Evolutionary conservation across 2,797 vertebrate genomes (phyloP), one percentile per base, ranked within the genome.

Genomic region (Sebastes matsubarae): DNA sequence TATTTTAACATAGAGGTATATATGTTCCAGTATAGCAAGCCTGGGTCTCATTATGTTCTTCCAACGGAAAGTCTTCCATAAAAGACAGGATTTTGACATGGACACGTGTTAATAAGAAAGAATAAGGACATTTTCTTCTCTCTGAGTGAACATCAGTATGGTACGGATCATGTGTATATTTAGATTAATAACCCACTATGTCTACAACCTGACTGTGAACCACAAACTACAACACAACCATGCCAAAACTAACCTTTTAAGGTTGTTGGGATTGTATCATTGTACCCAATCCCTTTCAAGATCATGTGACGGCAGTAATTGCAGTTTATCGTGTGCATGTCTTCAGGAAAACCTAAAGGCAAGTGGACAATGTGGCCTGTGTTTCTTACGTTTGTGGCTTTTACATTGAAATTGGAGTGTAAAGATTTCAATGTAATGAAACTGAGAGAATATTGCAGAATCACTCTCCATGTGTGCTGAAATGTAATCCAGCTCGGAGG

Each of bases 241-340:
- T 71, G 90, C 92, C 89, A 93, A 94, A 85, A 87, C 82, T 87
- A 92, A 93, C 91, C 75, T 79, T 54, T 86, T 79, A 85, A 81
- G 76, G 61, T 77, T 89, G 84, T 87, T 89, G 81, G 77, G 67
- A 79, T 91, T 87, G 80, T 90, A 92, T 90, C 81, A 71, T 79
- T 82, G 81, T 79, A 55, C 38, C n/a, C 81, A 63, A 27, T 79
- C 59, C 73, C 72, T 80, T 87, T 85, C n/a, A 72, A 87, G 78
- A 88, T 91, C 79, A 69, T 67, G 66, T 92, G 75, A 83, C 82
- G 50, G 73, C 72, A 87, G 30, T 92, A 92, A 93, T 93, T 90
- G 67, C 61, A 84, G 91, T 91, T 91, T 93, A 82, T 89, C 75
- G 1, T 79, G 63, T 85, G 55, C 22, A 50, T 70, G 75, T 77